Evolutionary conservation across 2,888 invertebrate species (phyloP).

Genomic region (Hydraecia micacea): DNA sequence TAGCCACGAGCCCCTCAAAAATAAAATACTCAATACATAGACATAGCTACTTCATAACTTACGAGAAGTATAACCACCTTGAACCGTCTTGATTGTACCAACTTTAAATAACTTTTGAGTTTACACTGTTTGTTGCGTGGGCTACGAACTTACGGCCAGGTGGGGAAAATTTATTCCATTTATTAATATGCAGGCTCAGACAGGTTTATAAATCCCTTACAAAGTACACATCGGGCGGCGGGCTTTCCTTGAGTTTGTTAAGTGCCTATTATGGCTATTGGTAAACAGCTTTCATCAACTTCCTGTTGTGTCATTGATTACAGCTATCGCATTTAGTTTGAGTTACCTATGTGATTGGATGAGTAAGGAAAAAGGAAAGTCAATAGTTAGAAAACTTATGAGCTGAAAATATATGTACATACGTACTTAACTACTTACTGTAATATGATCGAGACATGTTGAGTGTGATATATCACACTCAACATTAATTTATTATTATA

Average conservation of each 20-base stretch:
- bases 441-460: conserved; percentile 26
- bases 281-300: conserved; percentile 51
- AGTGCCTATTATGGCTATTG: conserved; percentile 52
- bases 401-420: neutral
- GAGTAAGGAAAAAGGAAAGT: neutral
- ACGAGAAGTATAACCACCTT: conserved; percentile 47
- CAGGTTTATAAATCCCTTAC: conserved; percentile 62
- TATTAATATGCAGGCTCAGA: conserved; percentile 64
- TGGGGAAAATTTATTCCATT: conserved; percentile 66
- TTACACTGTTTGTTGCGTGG: conserved; percentile 63
- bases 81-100: conserved; percentile 59
- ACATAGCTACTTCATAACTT: conserved; percentile 38
- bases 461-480: too few relatives aligned
- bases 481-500: too few relatives aligned
- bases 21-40: conserved; percentile 33
- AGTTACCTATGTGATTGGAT: neutral
- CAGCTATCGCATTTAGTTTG: neutral
- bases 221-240: conserved; percentile 47
- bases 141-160: conserved; percentile 54
- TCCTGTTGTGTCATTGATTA: conserved; percentile 17
- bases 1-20: neutral
- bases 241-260: conserved; percentile 47
- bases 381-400: neutral
- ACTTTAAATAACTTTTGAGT: conserved; percentile 68
- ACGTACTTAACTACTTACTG: neutral